Percentiles rank a stretch among this genome's conserved stretches.
Evolutionary conservation across 2,797 vertebrate species (phyloP).

Genomic region (Tinamus major): DNA sequence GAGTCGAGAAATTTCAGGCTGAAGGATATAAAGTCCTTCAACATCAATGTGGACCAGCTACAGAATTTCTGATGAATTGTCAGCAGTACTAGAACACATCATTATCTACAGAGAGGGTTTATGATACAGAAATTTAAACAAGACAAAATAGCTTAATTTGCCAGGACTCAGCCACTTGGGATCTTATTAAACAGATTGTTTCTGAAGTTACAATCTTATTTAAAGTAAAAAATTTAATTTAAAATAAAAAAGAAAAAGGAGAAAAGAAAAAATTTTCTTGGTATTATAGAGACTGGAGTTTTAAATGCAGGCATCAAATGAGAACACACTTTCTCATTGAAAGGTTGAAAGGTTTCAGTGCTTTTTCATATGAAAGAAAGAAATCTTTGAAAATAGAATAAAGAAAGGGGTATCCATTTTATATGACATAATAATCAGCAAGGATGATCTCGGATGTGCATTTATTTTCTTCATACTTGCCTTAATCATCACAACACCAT

Average conservation of each 20-base stretch:
- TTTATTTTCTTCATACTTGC: background rate
- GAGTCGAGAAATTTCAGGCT: background rate
- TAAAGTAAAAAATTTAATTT: background rate
- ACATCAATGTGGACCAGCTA: background rate
- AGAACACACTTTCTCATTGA: background rate
- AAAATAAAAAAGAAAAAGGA: background rate
- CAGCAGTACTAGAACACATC: background rate
- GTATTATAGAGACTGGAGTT: background rate
- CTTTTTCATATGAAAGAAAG: background rate
- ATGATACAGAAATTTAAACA: background rate
- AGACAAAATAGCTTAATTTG: background rate
- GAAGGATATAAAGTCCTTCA: background rate
- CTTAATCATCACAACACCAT: background rate
- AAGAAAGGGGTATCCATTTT: background rate
- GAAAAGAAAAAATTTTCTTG: background rate
- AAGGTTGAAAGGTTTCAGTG: background rate
- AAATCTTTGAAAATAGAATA: background rate
- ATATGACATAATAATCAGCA: background rate
- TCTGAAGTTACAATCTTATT: background rate
- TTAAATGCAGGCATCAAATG: background rate
- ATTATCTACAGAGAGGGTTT: background rate
- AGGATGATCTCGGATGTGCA: background rate
- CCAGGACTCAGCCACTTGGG: accelerated
- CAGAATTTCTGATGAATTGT: background rate
- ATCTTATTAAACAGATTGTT: background rate